Conservation (phyloP, 2,113 vertebrate genomes). For the Fregata magnificens region DNA sequence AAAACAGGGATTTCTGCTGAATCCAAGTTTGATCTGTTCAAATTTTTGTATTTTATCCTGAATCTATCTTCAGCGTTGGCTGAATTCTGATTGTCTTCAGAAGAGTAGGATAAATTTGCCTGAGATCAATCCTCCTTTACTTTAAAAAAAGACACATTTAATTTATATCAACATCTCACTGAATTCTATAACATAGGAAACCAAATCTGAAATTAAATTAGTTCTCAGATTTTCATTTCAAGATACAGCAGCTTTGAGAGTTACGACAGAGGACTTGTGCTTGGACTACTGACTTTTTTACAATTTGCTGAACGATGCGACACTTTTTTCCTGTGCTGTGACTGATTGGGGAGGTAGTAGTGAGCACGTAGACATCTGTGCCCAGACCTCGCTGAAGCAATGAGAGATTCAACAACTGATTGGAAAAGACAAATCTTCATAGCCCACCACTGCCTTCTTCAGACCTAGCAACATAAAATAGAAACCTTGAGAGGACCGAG, state of each 20-base stretch:
- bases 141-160: not conserved
- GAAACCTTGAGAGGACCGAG: not conserved
- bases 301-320: not conserved
- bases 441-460: not conserved
- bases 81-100: not conserved
- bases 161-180: not conserved
- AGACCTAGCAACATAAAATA: not conserved
- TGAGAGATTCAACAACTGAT: not conserved
- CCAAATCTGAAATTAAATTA: not conserved
- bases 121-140: not conserved
- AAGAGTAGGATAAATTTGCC: not conserved
- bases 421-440: not conserved
- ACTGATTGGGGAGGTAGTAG: not conserved
- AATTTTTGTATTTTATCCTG: not conserved
- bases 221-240: not conserved
- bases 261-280: not conserved
- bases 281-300: not conserved
- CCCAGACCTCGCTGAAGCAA: not conserved
- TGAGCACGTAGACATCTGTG: not conserved
- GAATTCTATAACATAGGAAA: not conserved
- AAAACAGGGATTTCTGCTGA: not conserved
- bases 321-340: not conserved
- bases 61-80: not conserved
- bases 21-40: not conserved
- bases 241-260: not conserved